Percentiles rank a stretch among this genome's conserved stretches.
These are phyloP conservation scores for Atethmia centrago DNA, from an alignment of 2,888 invertebrate species.

Conservation along the genomic window DNA sequence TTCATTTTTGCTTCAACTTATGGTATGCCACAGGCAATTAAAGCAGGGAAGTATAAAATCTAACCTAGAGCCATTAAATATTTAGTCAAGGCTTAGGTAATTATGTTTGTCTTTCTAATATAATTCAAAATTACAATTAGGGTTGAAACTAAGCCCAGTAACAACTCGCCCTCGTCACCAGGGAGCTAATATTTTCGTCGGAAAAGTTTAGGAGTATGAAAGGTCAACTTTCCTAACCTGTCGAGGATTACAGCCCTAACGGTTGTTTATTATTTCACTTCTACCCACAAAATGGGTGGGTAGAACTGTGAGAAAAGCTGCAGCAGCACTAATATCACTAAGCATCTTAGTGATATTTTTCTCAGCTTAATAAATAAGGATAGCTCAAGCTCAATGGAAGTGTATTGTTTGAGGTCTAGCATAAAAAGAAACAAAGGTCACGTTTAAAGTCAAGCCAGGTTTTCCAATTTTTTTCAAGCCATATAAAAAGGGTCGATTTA, in stretches of 20 bases:
- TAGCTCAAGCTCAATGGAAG: neutral
- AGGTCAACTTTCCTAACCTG: slow-evolving; percentile 50
- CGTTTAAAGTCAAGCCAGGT: neutral
- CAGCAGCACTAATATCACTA: neutral
- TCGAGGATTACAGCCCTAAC: slow-evolving; percentile 37
- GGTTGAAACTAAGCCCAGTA: slow-evolving; percentile 10
- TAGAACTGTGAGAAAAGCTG: too few species aligned
- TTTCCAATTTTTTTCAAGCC: neutral
- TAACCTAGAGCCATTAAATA: neutral
- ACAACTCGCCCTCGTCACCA: slow-evolving; percentile 6
- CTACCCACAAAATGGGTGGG: slow-evolving; percentile 3
- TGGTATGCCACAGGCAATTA: neutral
- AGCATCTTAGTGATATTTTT: neutral
- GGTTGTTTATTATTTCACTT: slow-evolving; percentile 46
- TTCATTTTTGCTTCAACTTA: neutral
- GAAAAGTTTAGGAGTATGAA: slow-evolving; percentile 48
- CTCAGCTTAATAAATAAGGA: neutral
- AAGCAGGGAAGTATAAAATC: neutral
- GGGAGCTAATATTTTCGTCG: slow-evolving; percentile 43
- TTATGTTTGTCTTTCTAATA: slow-evolving; percentile 1
- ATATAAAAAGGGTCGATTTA: neutral
- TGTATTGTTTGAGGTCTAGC: neutral
- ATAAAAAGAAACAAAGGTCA: neutral
- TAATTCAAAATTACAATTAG: slow-evolving; percentile 30
- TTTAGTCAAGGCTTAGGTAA: neutral